These are phyloP conservation scores for Percina caprodes DNA, from an alignment of 2,113 vertebrate genomes.

Conservation along the genomic window DNA sequence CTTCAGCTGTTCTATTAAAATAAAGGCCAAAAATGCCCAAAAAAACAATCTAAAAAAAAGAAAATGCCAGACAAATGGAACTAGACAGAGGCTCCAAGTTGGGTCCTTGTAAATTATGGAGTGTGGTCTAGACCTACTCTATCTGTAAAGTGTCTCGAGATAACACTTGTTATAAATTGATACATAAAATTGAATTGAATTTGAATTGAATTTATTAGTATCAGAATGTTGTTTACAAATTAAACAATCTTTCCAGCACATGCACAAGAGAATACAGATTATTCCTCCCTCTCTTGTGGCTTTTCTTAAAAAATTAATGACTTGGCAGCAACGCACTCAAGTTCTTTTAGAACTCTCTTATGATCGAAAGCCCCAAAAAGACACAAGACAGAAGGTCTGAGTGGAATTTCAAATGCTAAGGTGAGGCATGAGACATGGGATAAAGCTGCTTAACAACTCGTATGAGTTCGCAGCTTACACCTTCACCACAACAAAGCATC, in stretches of 20 bases:
- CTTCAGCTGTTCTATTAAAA: too few species aligned
- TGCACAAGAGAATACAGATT: constrained; percentile 19
- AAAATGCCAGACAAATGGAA: neutral
- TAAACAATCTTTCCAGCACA: constrained; percentile 6
- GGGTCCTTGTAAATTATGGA: too few species aligned
- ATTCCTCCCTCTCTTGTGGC: neutral
- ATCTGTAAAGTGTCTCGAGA: too few species aligned
- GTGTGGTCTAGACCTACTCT: too few species aligned
- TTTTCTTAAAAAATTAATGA: neutral
- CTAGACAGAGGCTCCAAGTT: constrained; percentile 16
- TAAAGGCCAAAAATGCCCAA: too few species aligned
- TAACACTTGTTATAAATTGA: too few species aligned
- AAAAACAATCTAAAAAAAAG: too few species aligned
- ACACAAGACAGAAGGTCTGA: constrained; percentile 39
- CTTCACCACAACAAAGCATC: constrained; percentile 32
- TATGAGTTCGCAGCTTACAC: constrained; percentile 36
- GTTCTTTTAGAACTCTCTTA: constrained; percentile 23
- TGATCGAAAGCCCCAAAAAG: constrained; percentile 17
- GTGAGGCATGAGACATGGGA: constrained; percentile 33
- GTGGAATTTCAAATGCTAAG: constrained; percentile 32
- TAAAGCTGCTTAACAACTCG: constrained; percentile 53
- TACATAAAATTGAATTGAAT: too few species aligned
- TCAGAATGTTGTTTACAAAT: constrained; percentile 27
- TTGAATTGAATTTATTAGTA: too few species aligned
- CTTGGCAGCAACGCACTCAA: neutral